These are phyloP conservation scores for Diadumene lineata DNA, from an alignment of 92 coral and sea anemone species.

Conservation along the genomic window DNA sequence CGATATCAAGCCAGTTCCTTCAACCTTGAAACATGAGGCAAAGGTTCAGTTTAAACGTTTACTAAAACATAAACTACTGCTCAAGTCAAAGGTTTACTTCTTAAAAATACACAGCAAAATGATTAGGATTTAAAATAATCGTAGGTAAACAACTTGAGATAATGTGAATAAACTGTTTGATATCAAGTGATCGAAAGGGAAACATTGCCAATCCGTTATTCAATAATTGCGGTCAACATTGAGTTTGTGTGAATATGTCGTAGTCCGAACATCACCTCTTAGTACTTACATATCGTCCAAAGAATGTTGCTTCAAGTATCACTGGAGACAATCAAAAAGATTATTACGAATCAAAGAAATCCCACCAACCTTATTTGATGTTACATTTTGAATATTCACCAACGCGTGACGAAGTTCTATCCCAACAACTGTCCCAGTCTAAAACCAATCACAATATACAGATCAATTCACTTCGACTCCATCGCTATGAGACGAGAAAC, in stretches of 20 bases:
- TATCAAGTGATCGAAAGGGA: conserved; percentile 22
- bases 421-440: conserved; percentile 15
- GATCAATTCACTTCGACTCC: not conserved
- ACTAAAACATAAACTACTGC: not conserved
- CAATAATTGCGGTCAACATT: conserved; percentile 24
- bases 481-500: not conserved
- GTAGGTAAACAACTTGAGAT: conserved; percentile 27
- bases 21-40: conserved; percentile 27
- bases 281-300: conserved; percentile 41
- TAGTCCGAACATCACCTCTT: not conserved
- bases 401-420: conserved; percentile 26
- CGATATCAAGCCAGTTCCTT: conserved; percentile 32
- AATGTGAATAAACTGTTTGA: conserved; percentile 24
- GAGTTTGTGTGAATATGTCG: conserved; percentile 18
- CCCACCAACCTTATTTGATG: conserved; percentile 32
- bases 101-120: conserved; percentile 8
- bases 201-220: conserved; percentile 24
- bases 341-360: conserved; percentile 1
- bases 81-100: conserved; percentile 4
- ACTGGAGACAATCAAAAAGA: conserved; percentile 1
- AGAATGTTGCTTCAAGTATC: conserved; percentile 28
- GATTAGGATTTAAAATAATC: not conserved
- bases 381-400: conserved; percentile 31
- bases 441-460: conserved; percentile 1
- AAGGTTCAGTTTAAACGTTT: conserved; percentile 20